Evolutionary conservation across 2,888 invertebrate species (phyloP), one percentile per base, ranked within the genome.

Genomic region (Melinaea marsaeus): DNA sequence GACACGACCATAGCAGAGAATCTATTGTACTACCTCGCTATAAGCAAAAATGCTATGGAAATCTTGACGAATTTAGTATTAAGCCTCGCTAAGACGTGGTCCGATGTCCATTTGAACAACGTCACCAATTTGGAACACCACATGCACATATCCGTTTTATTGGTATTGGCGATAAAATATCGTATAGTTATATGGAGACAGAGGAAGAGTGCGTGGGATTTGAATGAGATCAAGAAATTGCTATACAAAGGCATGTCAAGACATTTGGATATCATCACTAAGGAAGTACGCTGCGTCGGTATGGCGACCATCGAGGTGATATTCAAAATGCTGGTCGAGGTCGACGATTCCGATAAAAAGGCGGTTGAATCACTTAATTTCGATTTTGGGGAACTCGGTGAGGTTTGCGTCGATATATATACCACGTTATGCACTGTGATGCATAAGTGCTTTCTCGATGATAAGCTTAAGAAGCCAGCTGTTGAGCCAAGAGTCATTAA

Each of bases 301-400:
- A 96, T 96, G 95, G 92, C 94, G 35, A 93, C 94, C 0, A 93
- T 94, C 0, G 95, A 96, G 76, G 84, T 94, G 3, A 75, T 94
- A 3, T 81, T 93, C 4, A 92, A 92, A 71, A 88, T 91, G 48
- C 75, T 95, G 78, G 65, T 83, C 84, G 71, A 88, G 81, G 70
- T 80, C 64, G 85, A 85, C 65, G 84, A 83, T 75, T 62, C 72
- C 0, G 83, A 85, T 1, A 83, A 85, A 47, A 85, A 92, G 2
- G 89, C 90, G 0, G 91, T 75, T 0, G 71, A 77, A 13, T 69
- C 91, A 59, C 81, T 96, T 0, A 90, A 91, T 60, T 96, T 96
- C 74, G 93, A 95, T 51, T 95, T 94, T 74, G 80, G 90, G 0
- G 86, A 85, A 13, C 86, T 94, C 78, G 88, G 90, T 0, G 79